Conservation (phyloP, 2,888 invertebrate genomes). For the Rhingia campestris region DNA sequence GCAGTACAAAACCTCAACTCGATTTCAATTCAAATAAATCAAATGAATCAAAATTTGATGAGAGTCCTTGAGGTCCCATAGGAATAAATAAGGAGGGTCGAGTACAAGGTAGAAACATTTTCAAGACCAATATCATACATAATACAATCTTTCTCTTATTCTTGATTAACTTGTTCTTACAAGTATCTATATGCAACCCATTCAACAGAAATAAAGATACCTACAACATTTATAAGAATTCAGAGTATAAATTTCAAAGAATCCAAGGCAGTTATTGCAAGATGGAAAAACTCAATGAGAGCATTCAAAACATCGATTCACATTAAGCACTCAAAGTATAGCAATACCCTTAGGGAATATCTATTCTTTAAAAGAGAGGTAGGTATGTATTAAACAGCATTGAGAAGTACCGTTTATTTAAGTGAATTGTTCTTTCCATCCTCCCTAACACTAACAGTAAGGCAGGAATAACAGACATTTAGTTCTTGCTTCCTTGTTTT, state of each 20-base stretch:
- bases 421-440: not conserved
- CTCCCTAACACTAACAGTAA: not conserved
- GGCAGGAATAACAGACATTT: conserved; percentile 36
- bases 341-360: not conserved
- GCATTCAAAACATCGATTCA: conserved; percentile 52
- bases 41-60: conserved; percentile 65
- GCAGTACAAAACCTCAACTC: conserved; percentile 13
- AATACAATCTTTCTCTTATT: not conserved
- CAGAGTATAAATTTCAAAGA: conserved; percentile 30
- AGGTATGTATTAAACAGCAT: conserved; percentile 38
- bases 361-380: conserved; percentile 2
- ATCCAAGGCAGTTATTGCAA: conserved; percentile 26
- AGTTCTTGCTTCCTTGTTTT: conserved; percentile 21
- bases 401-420: conserved; percentile 36
- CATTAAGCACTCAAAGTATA: conserved; percentile 41
- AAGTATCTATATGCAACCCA: conserved; percentile 4
- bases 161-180: not conserved
- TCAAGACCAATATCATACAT: not conserved
- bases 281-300: conserved; percentile 3
- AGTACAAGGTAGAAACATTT: conserved; percentile 16
- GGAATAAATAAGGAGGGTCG: not conserved
- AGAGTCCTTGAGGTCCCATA: conserved; percentile 8
- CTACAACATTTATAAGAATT: conserved; percentile 16
- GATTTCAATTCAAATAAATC: conserved; percentile 57
- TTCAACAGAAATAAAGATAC: conserved; percentile 26